Conservation (phyloP, 2,888 invertebrate species). For the Papilio elwesi region DNA sequence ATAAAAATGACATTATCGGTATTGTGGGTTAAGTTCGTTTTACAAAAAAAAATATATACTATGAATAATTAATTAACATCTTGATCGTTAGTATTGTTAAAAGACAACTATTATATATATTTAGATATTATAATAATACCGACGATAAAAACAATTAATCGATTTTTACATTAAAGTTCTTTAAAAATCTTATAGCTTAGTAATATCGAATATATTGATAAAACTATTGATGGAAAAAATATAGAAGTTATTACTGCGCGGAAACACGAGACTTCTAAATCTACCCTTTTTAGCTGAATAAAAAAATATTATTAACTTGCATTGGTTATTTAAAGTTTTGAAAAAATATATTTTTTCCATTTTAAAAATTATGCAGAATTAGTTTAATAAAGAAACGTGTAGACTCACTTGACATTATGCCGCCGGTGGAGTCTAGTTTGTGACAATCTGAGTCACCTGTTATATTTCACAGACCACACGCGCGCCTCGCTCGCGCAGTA, state of each 20-base stretch:
- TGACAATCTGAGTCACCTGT: constrained; percentile 78
- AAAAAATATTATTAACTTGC: background rate
- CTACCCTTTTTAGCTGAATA: constrained; percentile 12
- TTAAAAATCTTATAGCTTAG: background rate
- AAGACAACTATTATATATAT: background rate
- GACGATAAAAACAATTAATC: background rate
- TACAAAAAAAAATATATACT: too few relatives aligned
- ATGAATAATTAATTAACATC: too few relatives aligned
- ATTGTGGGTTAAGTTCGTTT: too few relatives aligned
- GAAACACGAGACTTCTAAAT: constrained; percentile 1
- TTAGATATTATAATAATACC: background rate
- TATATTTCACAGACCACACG: constrained; percentile 72
- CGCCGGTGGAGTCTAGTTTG: constrained; percentile 73
- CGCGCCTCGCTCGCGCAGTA: constrained; percentile 76
- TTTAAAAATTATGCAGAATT: background rate
- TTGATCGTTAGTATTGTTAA: too few relatives aligned
- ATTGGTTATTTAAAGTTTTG: background rate
- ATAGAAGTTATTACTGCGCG: background rate
- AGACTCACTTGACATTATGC: constrained; percentile 80
- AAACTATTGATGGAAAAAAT: background rate
- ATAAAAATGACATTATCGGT: too few relatives aligned
- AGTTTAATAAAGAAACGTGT: constrained; percentile 25
- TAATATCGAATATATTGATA: background rate
- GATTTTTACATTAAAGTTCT: background rate
- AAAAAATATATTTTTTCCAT: background rate